These are phyloP conservation scores for Brienomyrus longianalis DNA, from an alignment of 2,113 vertebrate species.

Conservation along the genomic window DNA sequence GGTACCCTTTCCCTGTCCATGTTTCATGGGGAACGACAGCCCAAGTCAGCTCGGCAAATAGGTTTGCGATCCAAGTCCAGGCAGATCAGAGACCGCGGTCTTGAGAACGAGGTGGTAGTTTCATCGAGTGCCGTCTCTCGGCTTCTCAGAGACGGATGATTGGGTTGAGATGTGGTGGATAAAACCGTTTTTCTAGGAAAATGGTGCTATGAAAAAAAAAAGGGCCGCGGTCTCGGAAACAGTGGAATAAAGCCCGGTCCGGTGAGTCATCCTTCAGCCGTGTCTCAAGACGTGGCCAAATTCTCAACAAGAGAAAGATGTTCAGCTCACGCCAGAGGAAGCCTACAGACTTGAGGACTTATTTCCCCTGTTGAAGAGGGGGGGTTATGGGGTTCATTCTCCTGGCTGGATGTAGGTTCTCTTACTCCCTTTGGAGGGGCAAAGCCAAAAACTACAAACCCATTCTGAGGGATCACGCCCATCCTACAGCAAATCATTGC, in stretches of 20 bases:
- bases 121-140: neutral
- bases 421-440: neutral
- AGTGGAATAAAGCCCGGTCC: neutral
- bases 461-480: neutral
- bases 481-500: neutral
- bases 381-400: neutral
- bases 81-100: neutral
- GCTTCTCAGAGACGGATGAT: neutral
- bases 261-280: neutral
- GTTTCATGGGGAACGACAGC: neutral
- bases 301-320: constrained; percentile 4
- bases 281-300: neutral
- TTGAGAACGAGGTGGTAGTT: neutral
- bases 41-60: neutral
- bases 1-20: neutral
- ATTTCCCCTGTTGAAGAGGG: neutral
- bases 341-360: neutral
- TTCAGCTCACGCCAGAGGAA: neutral
- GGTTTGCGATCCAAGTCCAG: neutral
- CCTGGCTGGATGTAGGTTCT: neutral
- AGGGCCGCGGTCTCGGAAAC: neutral
- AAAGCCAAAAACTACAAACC: neutral
- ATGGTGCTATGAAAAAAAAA: neutral
- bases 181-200: neutral
- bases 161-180: neutral